phyloP scores from a whole-genome alignment of 1,140 invertebrate genomes.

The Potamilus streckersoni region DNA sequence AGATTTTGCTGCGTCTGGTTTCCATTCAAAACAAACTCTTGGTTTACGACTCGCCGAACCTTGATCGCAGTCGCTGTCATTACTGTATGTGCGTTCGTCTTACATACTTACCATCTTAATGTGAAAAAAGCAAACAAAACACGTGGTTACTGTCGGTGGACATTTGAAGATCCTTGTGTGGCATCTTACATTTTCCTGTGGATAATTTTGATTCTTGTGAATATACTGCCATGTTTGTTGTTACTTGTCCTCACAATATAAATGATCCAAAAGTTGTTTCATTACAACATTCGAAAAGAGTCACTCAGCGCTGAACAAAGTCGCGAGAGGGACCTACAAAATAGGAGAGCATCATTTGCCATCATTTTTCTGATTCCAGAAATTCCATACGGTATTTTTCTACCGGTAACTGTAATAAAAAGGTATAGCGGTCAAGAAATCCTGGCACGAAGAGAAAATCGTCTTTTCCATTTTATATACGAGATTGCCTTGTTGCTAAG shows the following conservation, averaged over 20 bases:
- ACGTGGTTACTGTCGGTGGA: constrained; percentile 8
- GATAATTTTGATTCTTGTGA: constrained; percentile 7
- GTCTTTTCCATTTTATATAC: constrained; percentile 9
- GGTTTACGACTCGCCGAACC: background rate
- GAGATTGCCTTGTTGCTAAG: constrained; percentile 12
- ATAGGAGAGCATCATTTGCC: constrained; percentile 8
- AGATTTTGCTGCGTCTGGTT: constrained; percentile 13
- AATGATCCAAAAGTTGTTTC: constrained; percentile 7
- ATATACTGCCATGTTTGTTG: constrained; percentile 2
- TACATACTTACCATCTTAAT: constrained; percentile 17
- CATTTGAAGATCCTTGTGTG: background rate
- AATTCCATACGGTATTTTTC: constrained; percentile 23
- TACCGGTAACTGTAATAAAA: constrained; percentile 13
- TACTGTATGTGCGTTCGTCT: background rate
- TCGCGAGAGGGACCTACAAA: constrained; percentile 2
- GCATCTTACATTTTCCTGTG: constrained; percentile 9
- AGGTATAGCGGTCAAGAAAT: too few species aligned
- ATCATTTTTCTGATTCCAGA: constrained; percentile 25
- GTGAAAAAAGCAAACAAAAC: constrained; percentile 2
- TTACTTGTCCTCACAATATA: constrained; percentile 8
- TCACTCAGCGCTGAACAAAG: constrained; percentile 4
- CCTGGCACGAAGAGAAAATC: constrained; percentile 1
- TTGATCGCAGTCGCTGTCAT: constrained; percentile 4
- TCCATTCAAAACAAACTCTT: constrained; percentile 4
- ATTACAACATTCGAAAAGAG: background rate